phyloP scores from a whole-genome alignment of 2,888 invertebrate genomes.

The Ptychoptera albimana region DNA sequence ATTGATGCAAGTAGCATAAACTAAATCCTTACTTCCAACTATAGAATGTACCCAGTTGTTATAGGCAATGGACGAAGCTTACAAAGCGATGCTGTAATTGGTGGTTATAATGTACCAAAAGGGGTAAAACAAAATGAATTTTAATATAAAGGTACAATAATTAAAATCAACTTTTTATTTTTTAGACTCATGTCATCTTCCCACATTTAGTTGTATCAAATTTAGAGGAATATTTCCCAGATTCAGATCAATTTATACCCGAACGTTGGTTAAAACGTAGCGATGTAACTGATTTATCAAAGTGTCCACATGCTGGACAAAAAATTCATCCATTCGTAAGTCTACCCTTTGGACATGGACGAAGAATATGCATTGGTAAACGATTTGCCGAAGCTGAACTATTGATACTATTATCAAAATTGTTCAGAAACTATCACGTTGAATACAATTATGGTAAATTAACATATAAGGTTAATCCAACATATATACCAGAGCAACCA shows the following conservation, averaged over 20 bases:
- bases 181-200: slow-evolving; percentile 62
- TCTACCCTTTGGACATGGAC: slow-evolving; percentile 60
- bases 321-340: slow-evolving; percentile 60
- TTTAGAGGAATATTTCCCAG: slow-evolving; percentile 51
- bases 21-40: slow-evolving; percentile 14
- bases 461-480: slow-evolving; percentile 55
- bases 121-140: slow-evolving; percentile 40
- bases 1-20: not conserved
- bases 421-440: slow-evolving; percentile 52
- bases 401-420: slow-evolving; percentile 57
- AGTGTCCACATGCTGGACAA: slow-evolving; percentile 29
- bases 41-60: slow-evolving; percentile 65
- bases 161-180: not conserved
- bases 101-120: slow-evolving; percentile 65
- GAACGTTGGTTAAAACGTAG: slow-evolving; percentile 58
- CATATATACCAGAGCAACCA: slow-evolving; percentile 56
- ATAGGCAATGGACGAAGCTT: slow-evolving; percentile 64
- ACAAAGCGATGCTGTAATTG: slow-evolving; percentile 55
- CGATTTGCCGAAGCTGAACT: slow-evolving; percentile 69
- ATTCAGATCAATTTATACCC: slow-evolving; percentile 52
- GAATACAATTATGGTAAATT: slow-evolving; percentile 50
- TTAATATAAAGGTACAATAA: not conserved
- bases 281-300: slow-evolving; percentile 19
- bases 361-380: slow-evolving; percentile 61
- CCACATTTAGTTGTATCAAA: slow-evolving; percentile 64